Percentiles rank a stretch among this genome's conserved stretches.
phyloP scores from a whole-genome alignment of 2,888 invertebrate species.

The Drosophila longiperda region DNA sequence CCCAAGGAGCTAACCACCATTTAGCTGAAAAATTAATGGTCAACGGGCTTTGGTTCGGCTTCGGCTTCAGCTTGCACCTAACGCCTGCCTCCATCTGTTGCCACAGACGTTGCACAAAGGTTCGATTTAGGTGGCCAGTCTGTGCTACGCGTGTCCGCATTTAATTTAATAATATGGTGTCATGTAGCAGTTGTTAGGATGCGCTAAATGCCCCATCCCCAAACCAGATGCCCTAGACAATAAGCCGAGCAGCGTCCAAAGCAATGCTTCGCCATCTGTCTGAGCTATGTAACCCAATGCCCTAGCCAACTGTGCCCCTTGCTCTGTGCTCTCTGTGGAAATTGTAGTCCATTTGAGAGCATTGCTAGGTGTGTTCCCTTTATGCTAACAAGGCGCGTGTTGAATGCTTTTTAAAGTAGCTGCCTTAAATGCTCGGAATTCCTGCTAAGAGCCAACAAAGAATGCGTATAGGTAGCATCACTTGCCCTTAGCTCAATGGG shows the following conservation, averaged over 20 bases:
- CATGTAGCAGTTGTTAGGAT: slow-evolving; percentile 79
- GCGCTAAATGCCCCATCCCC: slow-evolving; percentile 72
- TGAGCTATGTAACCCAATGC: slow-evolving; percentile 72
- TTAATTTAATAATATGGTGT: slow-evolving; percentile 80
- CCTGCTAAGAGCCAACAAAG: slow-evolving; percentile 31
- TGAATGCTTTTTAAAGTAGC: slow-evolving; percentile 59
- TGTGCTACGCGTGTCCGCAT: slow-evolving; percentile 70
- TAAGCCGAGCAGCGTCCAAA: slow-evolving; percentile 15
- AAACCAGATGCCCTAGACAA: slow-evolving; percentile 5
- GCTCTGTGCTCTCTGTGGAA: slow-evolving; percentile 33
- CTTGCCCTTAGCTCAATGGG: slow-evolving; percentile 14
- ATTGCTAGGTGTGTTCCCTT: slow-evolving; percentile 32
- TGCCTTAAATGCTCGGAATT: slow-evolving; percentile 34
- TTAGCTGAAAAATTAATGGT: slow-evolving; percentile 67
- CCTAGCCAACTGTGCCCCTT: slow-evolving; percentile 39
- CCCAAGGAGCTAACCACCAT: slow-evolving; percentile 37
- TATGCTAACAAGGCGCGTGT: slow-evolving; percentile 71
- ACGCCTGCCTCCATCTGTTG: slow-evolving; percentile 62
- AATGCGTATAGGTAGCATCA: slow-evolving; percentile 16
- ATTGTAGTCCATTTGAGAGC: slow-evolving; percentile 56
- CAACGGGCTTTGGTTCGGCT: slow-evolving; percentile 35
- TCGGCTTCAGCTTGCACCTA: slow-evolving; percentile 29
- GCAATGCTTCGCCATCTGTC: slow-evolving; percentile 61
- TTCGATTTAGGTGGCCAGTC: slow-evolving; percentile 62
- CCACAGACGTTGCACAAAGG: slow-evolving; percentile 49